phyloP scores from a whole-genome alignment of 1,140 invertebrate genomes.

The Ostrea denselamellosa region DNA sequence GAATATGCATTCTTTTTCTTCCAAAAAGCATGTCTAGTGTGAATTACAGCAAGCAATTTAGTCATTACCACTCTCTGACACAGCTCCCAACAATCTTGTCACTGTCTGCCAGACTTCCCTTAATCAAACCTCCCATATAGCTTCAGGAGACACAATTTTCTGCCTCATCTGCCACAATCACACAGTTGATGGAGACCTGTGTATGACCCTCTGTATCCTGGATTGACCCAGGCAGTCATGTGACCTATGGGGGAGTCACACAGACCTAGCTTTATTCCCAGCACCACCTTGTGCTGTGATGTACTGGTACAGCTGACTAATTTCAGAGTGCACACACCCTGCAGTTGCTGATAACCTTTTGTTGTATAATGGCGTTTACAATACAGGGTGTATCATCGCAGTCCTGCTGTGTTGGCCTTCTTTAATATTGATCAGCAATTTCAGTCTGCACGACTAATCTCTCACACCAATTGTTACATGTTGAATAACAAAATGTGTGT shows the following conservation, averaged over 20 bases:
- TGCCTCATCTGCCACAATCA: not conserved
- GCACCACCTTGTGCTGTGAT: not conserved
- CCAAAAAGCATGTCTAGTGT: not conserved
- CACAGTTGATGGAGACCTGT: not conserved
- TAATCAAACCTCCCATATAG: not conserved
- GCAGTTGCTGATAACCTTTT: not conserved
- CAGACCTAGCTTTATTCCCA: constrained; percentile 11
- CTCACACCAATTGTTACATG: too few species aligned
- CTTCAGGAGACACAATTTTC: constrained; percentile 34
- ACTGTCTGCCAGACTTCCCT: constrained; percentile 10
- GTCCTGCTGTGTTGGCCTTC: not conserved
- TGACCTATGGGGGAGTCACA: not conserved
- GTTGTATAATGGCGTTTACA: constrained; percentile 1
- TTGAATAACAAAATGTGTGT: too few species aligned
- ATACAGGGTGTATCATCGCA: not conserved
- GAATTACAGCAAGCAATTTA: constrained; percentile 13
- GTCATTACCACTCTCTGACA: constrained; percentile 1
- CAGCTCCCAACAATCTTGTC: constrained; percentile 11
- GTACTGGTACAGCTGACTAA: not conserved
- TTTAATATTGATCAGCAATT: too few species aligned
- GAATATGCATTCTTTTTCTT: not conserved
- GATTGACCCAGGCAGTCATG: not conserved
- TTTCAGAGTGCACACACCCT: not conserved
- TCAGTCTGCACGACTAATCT: too few species aligned
- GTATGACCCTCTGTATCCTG: not conserved